Conservation (phyloP, 2,113 vertebrate genomes). For the Mystacornis crossleyi region DNA sequence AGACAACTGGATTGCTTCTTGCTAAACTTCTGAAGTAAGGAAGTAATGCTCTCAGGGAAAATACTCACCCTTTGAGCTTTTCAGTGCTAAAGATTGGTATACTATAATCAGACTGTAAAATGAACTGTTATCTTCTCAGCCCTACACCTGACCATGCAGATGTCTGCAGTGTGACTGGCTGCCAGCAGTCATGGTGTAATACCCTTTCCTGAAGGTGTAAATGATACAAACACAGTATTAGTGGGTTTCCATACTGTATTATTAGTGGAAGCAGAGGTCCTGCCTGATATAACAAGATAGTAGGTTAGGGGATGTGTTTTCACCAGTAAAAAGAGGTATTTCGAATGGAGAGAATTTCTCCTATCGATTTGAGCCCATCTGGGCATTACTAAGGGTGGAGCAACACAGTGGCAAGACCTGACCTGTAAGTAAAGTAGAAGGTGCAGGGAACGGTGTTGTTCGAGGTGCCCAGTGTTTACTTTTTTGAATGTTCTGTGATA, state of each 20-base stretch:
- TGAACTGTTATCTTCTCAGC: neutral
- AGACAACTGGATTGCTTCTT: fast-evolving
- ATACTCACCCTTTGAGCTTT: neutral
- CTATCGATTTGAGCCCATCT: neutral
- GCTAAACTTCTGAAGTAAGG: neutral
- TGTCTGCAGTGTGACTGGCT: neutral
- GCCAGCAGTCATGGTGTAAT: neutral
- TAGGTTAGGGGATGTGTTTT: neutral
- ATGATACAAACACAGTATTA: neutral
- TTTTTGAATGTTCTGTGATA: neutral
- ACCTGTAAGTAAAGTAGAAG: neutral
- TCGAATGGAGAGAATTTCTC: fast-evolving
- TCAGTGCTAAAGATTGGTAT: neutral
- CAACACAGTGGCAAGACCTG: neutral
- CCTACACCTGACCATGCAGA: fast-evolving
- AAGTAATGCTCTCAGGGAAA: neutral
- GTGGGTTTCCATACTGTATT: neutral
- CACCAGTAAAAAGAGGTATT: neutral
- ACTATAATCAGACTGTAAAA: neutral
- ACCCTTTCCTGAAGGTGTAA: neutral
- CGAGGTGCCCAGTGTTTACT: neutral
- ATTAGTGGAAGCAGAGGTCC: neutral
- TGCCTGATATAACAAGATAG: neutral
- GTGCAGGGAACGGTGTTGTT: neutral
- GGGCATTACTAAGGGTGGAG: neutral